phyloP scores from a whole-genome alignment of 2,113 vertebrate genomes.

The Syngnathoides biaculeatus region DNA sequence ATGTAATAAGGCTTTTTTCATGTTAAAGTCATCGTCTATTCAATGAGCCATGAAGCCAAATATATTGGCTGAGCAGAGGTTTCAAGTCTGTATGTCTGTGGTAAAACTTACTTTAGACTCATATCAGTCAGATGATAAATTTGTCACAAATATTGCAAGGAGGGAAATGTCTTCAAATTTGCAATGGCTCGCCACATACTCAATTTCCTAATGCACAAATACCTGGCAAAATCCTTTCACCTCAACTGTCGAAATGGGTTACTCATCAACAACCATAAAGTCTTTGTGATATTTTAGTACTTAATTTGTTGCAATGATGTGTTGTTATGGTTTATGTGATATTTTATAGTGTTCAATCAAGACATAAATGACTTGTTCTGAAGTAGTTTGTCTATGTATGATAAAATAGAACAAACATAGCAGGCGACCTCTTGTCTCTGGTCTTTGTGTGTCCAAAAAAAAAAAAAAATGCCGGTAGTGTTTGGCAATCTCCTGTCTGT shows the following conservation, averaged over 20 bases:
- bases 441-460: conserved; percentile 22
- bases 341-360: neutral
- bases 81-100: neutral
- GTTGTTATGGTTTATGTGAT: neutral
- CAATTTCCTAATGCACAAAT: neutral
- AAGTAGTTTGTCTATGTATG: neutral
- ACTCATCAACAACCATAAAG: neutral
- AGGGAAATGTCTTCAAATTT: neutral
- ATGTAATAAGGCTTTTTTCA: neutral
- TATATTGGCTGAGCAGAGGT: neutral
- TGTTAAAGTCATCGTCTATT: neutral
- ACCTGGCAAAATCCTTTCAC: neutral
- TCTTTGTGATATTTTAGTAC: neutral
- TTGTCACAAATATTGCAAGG: neutral
- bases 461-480: conserved; percentile 31
- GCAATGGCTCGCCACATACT: neutral
- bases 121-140: neutral
- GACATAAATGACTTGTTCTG: neutral
- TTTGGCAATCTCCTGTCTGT: conserved; percentile 34
- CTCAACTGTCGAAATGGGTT: neutral
- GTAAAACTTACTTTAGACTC: neutral
- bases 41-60: neutral
- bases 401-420: conserved; percentile 17
- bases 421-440: conserved; percentile 18
- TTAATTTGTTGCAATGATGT: neutral